phyloP scores from a whole-genome alignment of 2,797 vertebrate genomes.

The Acrossocheilus fasciatus region DNA sequence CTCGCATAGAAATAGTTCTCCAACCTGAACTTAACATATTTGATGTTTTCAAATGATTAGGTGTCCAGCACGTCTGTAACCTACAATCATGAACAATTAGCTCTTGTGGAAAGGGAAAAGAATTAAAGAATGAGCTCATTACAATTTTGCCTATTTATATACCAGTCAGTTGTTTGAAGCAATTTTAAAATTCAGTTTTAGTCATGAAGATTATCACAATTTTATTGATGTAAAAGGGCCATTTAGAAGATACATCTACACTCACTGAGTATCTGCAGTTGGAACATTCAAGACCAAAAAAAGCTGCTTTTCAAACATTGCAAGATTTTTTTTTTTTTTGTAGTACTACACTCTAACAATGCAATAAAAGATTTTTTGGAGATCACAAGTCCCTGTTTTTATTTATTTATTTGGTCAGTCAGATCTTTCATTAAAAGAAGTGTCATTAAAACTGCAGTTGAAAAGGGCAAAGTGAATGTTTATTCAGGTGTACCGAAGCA shows the following conservation, averaged over 20 bases:
- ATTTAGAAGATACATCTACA: conserved; percentile 35
- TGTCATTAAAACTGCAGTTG: neutral
- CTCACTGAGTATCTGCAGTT: conserved; percentile 32
- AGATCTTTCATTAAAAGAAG: neutral
- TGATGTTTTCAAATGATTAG: conserved; percentile 18
- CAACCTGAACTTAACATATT: neutral
- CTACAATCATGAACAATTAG: conserved; percentile 19
- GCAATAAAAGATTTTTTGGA: conserved; percentile 73
- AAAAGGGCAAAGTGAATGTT: neutral
- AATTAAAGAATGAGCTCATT: conserved; percentile 38
- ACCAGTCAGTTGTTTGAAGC: conserved; percentile 9
- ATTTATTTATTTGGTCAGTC: neutral
- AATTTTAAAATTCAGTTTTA: neutral
- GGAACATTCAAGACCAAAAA: conserved; percentile 38
- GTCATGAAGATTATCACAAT: neutral
- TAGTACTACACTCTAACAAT: conserved; percentile 74
- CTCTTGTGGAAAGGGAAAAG: conserved; percentile 37
- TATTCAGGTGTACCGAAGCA: neutral
- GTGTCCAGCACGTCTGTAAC: conserved; percentile 27
- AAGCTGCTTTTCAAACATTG: conserved; percentile 29
- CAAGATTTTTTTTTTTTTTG: conserved; percentile 63
- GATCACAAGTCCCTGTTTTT: neutral
- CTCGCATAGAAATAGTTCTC: neutral
- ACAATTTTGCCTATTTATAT: conserved; percentile 26
- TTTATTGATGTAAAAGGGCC: conserved; percentile 32